Base-by-base conservation (phyloP, 2,888 invertebrate genomes). In the Xylophagus ater region DNA sequence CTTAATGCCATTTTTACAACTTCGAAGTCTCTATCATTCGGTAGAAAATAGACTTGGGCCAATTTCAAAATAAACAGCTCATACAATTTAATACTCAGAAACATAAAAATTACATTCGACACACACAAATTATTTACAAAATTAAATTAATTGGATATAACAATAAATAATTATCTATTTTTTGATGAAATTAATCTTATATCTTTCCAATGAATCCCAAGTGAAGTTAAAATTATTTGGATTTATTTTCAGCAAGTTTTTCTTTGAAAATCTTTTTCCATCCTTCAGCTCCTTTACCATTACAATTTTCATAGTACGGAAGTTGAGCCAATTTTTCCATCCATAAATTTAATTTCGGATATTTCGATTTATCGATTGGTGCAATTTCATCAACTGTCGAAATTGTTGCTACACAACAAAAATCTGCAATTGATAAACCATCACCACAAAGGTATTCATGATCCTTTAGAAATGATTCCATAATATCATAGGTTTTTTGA, bases 171-270 rank as follows among this genome's bases (percentile, higher is more conserved):
- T 34, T 49, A 56, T 26, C 51, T 53, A 43, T 51, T 53, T 41
- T 56, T 56, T 3, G 37, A 34, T 1, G 51, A 43, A 4, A 49
- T 46, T 21, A 47, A 47, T 7, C 50, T 46, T 9, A 50, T n/a
- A 43, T 46, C 45, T 29, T 60, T 58, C 76, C 78, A 81, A 42
- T 68, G 53, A 15, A 80, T 65, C 5, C 93, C 93, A n/a, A n/a
- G n/a, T n/a, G n/a, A n/a, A n/a, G n/a, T n/a, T n/a, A n/a, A n/a
- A n/a, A n/a, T n/a, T n/a, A n/a, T n/a, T n/a, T n/a, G n/a, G n/a
- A n/a, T n/a, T n/a, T n/a, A n/a, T n/a, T n/a, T n/a, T n/a, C n/a
- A n/a, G n/a, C n/a, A n/a, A n/a, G n/a, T n/a, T n/a, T n/a, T n/a
- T n/a, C n/a, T n/a, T n/a, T n/a, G n/a, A n/a, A n/a, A n/a, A n/a